Conservation (phyloP, 2,113 vertebrate species). For the Empidonax alnorum region DNA sequence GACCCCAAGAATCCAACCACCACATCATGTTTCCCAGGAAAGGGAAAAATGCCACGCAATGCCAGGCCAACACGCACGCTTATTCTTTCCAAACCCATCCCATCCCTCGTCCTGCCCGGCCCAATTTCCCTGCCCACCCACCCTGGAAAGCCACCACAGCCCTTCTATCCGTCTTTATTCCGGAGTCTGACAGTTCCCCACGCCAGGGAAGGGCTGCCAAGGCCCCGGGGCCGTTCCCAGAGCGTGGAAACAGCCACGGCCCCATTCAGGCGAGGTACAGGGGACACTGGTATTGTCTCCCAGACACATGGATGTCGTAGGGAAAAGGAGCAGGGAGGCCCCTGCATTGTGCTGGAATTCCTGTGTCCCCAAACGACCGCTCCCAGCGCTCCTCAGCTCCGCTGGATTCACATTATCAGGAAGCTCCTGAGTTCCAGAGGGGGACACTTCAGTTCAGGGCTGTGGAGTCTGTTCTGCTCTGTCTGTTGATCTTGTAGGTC, state of each 20-base stretch:
- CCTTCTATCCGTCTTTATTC: neutral
- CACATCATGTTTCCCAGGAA: slow-evolving; percentile 74
- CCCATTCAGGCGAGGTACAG: slow-evolving; percentile 7
- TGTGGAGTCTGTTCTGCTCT: neutral
- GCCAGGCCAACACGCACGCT: neutral
- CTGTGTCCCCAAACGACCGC: neutral
- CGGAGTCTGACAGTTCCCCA: neutral
- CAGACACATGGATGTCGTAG: slow-evolving; percentile 3
- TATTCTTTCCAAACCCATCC: neutral
- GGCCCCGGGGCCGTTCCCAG: neutral
- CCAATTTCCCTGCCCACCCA: neutral
- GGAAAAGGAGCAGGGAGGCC: neutral
- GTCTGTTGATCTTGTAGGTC: neutral
- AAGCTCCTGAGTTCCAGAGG: neutral
- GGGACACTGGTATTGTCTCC: neutral
- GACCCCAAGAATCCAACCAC: slow-evolving; percentile 74
- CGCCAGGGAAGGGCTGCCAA: neutral
- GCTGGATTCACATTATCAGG: neutral
- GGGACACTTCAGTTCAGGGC: accelerated
- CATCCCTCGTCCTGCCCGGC: slow-evolving; percentile 9
- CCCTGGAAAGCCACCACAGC: slow-evolving; percentile 3
- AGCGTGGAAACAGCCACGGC: neutral
- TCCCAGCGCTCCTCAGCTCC: neutral
- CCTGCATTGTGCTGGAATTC: slow-evolving; percentile 4
- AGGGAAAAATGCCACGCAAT: neutral